Percentiles rank a stretch among this genome's conserved stretches.
Conservation (phyloP, 2,888 invertebrate species). For the Tenthredo notha region DNA sequence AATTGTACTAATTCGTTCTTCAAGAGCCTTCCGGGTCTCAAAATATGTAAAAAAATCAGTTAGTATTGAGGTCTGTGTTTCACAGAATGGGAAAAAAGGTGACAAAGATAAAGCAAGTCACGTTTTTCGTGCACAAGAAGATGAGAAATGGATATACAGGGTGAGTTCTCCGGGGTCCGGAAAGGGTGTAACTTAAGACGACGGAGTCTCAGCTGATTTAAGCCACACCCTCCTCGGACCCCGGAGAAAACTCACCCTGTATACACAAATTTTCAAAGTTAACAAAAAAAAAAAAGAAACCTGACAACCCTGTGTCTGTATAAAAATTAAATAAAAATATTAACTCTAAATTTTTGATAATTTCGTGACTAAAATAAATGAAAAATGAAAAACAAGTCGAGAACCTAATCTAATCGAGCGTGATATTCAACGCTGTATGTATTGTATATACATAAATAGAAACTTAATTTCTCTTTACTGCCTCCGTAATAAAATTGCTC, state of each 20-base stretch:
- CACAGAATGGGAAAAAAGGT: not conserved
- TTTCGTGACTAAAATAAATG: not conserved
- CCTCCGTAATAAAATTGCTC: slow-evolving; percentile 26
- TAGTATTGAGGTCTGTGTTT: not conserved
- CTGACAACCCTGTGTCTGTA: not conserved
- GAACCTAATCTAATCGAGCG: not conserved
- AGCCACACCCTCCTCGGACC: no score
- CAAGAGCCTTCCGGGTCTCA: not conserved
- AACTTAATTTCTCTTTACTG: slow-evolving; percentile 27
- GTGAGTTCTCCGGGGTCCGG: no score
- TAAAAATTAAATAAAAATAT: not conserved
- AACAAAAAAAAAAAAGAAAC: not conserved
- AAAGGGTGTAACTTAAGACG: no score
- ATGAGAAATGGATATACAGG: not conserved
- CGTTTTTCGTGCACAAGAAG: slow-evolving; percentile 9
- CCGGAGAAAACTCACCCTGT: no score
- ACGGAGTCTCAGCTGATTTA: no score
- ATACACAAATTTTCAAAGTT: not conserved
- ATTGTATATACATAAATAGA: not conserved
- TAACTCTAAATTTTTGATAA: not conserved
- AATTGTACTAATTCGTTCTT: not conserved
- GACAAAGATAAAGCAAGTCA: not conserved
- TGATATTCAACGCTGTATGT: slow-evolving; percentile 5
- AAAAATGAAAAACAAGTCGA: not conserved
- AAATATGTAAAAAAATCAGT: not conserved